A percentile compares a stretch with the other conserved stretches of the same genome.
phyloP scores from a whole-genome alignment of 2,113 vertebrate species.

The Ondatra zibethicus region DNA sequence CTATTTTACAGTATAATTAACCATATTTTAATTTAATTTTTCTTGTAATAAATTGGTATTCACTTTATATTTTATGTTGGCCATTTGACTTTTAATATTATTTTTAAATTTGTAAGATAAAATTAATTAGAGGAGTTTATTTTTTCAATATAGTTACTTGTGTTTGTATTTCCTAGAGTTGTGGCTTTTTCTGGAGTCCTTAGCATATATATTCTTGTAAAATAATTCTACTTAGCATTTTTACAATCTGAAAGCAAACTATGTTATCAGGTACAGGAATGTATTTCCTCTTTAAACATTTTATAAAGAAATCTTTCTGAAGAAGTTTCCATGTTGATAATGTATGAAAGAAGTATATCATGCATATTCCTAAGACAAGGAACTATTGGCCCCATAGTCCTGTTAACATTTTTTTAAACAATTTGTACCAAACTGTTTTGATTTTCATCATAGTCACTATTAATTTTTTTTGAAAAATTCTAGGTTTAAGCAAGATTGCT shows the following conservation, averaged over 20 bases:
- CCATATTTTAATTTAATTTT: neutral
- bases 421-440: conserved; percentile 84
- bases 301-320: neutral
- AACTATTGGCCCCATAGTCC: conserved; percentile 81
- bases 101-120: conserved; percentile 23
- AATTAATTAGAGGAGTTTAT: conserved; percentile 33
- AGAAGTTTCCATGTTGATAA: conserved; percentile 62
- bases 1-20: conserved; percentile 5
- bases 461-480: conserved; percentile 65
- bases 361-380: conserved; percentile 79
- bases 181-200: neutral
- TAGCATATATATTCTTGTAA: conserved; percentile 1
- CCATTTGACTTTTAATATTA: neutral
- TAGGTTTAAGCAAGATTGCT: conserved; percentile 50
- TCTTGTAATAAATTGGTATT: neutral
- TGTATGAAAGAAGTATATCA: conserved; percentile 79
- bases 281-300: neutral
- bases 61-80: neutral
- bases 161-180: neutral
- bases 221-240: neutral
- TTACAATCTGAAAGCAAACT: conserved; percentile 37
- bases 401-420: conserved; percentile 86
- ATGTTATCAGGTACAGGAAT: neutral
- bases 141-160: neutral
- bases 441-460: conserved; percentile 75